Base-by-base conservation (phyloP, 2,797 vertebrate genomes). In the Crenichthys baileyi region DNA sequence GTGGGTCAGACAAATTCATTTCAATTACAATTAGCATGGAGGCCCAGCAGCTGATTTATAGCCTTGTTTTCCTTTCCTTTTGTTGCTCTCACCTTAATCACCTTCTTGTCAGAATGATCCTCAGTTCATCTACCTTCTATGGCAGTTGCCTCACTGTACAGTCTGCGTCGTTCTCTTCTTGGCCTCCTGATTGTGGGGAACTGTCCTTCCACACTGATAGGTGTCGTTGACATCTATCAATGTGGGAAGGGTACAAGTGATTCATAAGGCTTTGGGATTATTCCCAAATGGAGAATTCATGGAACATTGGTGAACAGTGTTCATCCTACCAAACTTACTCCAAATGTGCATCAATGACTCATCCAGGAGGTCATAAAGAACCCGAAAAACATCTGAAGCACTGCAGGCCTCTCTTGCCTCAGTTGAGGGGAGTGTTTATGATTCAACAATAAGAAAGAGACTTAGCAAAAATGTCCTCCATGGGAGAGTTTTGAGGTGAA, bases 11-110 rank as follows among this genome's bases (percentile, higher is more conserved):
- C 90, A 92, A 94, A 95, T 95, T 94, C 85, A 94, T 95, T 95
- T 95, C 91, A 95, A 95, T 96, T 95, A 94, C 94, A 95, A 94
- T 96, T 95, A 95, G 93, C 91, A 93, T 91, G 83, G 85, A 87
- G 81, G 87, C 79, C 91, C 87, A 79, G 82, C 16, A 56, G 86
- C 89, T 95, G 95, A 96, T 96, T 95, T 95, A 96, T 95, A 83
- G 84, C 79, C 82, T 91, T 94, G 94, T 94, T 96, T 95, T 95
- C 89, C 88, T 93, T 92, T 83, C 89, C 58, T 76, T 87, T 82
- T 74, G 78, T 92, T 89, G 89, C 87, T 80, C n/a, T 75, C 65
- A 78, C 93, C 95, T 95, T 94, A 94, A 95, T 95, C 94, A 95
- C 89, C 87, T 82, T 85, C 72, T 82, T 80, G 74, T 91, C 87